Evolutionary conservation across 1,140 invertebrate species (phyloP), one percentile per base, ranked within the genome.

Genomic region (Drosophila sucinea): DNA sequence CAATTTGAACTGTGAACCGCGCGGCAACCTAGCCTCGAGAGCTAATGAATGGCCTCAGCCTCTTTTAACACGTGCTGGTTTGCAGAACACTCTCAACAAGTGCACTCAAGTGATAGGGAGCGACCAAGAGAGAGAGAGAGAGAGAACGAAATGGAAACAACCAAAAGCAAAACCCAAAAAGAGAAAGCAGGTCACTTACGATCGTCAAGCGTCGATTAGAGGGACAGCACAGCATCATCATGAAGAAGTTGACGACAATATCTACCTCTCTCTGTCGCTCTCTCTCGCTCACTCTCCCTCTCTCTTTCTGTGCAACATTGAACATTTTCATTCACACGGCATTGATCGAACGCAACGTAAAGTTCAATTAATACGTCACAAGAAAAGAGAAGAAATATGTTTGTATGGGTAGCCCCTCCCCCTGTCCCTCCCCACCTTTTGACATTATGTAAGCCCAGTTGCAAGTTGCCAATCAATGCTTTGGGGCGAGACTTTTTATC

Each of bases 171-270:
- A 30, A 70, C 11, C 47, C 2, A 54, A 60, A 57, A 91, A 91
- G 86, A 91, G 90, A 91, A 91, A 91, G 90, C 90, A 87, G 90
- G 90, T 91, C 90, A 91, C 70, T 80, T 82, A 70, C 79, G 71
- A 84, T 80, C 70, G 65, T 64, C 78, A 76, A 71, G 67, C 62
- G 65, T 33, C 65, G 69, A 76, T 73, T 70, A 73, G 82, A 73
- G 73, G 73, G 73, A 78, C 79, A 70, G 82, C 60, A 23, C 58
- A 56, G 30, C 27, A 70, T 70, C 35, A 38, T 38, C 35, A 38
- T 35, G 38, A 29, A 62, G 73, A 41, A 60, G 66, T 70, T 70
- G 54, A 70, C 67, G 62, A n/a, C 65, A 38, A 25, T 38, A 69
- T 44, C 58, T 30, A 55, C 4, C 2, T 30, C 10, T 38, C 35